phyloP scores from a whole-genome alignment of 2,797 vertebrate species.

The Diglossa cyanea region DNA sequence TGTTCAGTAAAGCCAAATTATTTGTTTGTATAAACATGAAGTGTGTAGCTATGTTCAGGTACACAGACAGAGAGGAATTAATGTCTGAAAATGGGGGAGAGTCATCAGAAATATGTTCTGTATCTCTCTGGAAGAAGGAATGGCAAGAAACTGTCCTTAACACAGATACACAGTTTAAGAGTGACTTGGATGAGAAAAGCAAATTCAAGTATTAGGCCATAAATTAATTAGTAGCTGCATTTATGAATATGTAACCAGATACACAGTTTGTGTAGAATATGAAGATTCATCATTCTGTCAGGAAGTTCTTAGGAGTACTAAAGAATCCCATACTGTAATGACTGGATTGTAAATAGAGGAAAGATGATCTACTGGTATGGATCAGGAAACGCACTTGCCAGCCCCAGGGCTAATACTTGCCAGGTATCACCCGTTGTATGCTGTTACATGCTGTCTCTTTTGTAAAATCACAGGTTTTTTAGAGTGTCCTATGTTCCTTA shows the following conservation, averaged over 20 bases:
- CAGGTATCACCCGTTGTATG: not conserved
- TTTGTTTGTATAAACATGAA: not conserved
- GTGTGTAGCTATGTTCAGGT: not conserved
- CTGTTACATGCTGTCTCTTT: not conserved
- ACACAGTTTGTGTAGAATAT: not conserved
- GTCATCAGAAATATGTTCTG: not conserved
- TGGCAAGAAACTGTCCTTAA: not conserved
- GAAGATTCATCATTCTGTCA: not conserved
- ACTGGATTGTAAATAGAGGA: not conserved
- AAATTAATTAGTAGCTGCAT: not conserved
- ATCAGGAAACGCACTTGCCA: not conserved
- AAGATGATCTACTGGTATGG: not conserved
- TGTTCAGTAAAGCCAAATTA: not conserved
- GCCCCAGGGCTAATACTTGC: not conserved
- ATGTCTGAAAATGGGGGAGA: not conserved
- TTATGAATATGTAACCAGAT: not conserved
- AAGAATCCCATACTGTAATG: not conserved
- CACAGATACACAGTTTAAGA: not conserved
- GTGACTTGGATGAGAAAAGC: not conserved
- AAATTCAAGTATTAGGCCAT: not conserved
- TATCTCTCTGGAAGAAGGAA: not conserved
- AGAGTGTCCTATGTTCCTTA: not conserved
- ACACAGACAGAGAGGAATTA: not conserved
- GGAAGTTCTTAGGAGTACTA: not conserved
- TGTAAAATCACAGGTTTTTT: not conserved